These are phyloP conservation scores for Adrianichthys oophorus DNA, from an alignment of 2,797 vertebrate species.

Conservation along the genomic window DNA sequence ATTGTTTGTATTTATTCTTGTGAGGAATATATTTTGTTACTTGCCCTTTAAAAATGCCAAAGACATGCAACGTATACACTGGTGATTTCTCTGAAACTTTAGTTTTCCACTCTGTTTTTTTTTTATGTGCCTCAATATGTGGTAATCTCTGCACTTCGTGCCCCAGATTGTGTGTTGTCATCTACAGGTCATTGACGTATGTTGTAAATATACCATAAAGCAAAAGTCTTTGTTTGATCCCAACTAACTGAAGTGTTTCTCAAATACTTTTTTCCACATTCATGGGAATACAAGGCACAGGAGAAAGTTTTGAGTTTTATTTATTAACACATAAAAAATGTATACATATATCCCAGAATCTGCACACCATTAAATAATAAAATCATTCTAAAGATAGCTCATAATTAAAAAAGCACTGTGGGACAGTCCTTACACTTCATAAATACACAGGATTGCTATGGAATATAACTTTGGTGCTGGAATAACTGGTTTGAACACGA, in stretches of 20 bases:
- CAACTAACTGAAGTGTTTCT: slow-evolving; percentile 11
- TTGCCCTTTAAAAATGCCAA: slow-evolving; percentile 46
- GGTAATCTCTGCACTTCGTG: no score
- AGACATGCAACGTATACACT: slow-evolving; percentile 30
- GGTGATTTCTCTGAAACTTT: slow-evolving; percentile 2
- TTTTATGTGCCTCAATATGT: not conserved
- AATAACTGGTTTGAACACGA: not conserved
- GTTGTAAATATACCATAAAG: slow-evolving; percentile 6
- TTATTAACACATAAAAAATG: slow-evolving; percentile 74
- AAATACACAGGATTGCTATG: slow-evolving; percentile 10
- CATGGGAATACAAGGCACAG: not conserved
- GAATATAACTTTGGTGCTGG: slow-evolving; percentile 28
- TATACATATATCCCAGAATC: slow-evolving; percentile 46
- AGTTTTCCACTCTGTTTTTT: not conserved
- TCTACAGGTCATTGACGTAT: slow-evolving; percentile 2
- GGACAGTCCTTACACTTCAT: slow-evolving; percentile 19
- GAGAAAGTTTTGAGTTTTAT: slow-evolving; percentile 60
- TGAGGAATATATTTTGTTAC: slow-evolving; percentile 44
- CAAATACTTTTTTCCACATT: not conserved
- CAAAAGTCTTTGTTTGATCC: slow-evolving; percentile 7
- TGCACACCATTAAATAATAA: slow-evolving; percentile 45
- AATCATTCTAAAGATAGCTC: slow-evolving; percentile 49
- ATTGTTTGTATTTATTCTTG: slow-evolving; percentile 67
- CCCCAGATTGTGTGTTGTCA: no score
- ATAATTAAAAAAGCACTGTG: slow-evolving; percentile 16